These are phyloP conservation scores for Sapayoa aenigma DNA, from an alignment of 2,113 vertebrate genomes.

Conservation along the genomic window DNA sequence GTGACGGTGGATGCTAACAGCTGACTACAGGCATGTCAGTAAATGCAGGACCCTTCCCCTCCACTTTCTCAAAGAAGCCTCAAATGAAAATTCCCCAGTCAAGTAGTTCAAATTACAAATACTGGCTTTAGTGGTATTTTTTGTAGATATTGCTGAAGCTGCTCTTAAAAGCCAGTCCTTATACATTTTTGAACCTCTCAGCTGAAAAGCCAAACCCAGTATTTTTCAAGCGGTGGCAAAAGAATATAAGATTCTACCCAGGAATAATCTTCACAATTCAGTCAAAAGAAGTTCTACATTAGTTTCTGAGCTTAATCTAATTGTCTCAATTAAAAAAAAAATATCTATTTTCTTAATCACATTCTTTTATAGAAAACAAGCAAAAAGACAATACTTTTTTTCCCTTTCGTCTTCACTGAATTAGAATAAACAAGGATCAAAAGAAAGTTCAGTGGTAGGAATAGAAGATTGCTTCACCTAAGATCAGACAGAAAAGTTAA, in stretches of 20 bases:
- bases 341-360: background rate
- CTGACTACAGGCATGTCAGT: background rate
- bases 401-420: background rate
- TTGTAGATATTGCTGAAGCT: background rate
- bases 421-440: background rate
- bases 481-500: background rate
- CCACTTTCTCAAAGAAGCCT: background rate
- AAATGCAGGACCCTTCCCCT: background rate
- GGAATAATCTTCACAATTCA: background rate
- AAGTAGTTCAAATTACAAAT: background rate
- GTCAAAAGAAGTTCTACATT: background rate
- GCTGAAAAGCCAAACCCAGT: background rate
- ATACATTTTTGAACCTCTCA: background rate
- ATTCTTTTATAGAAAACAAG: background rate
- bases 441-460: background rate
- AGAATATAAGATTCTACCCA: background rate
- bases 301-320: background rate
- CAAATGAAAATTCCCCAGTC: background rate
- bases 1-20: background rate
- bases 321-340: background rate
- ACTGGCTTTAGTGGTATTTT: background rate
- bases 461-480: background rate
- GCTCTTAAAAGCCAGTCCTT: background rate
- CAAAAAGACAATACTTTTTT: background rate
- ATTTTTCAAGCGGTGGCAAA: background rate